Evolutionary conservation across 2,113 vertebrate species (phyloP).

Genomic region (Nothocercus julius): DNA sequence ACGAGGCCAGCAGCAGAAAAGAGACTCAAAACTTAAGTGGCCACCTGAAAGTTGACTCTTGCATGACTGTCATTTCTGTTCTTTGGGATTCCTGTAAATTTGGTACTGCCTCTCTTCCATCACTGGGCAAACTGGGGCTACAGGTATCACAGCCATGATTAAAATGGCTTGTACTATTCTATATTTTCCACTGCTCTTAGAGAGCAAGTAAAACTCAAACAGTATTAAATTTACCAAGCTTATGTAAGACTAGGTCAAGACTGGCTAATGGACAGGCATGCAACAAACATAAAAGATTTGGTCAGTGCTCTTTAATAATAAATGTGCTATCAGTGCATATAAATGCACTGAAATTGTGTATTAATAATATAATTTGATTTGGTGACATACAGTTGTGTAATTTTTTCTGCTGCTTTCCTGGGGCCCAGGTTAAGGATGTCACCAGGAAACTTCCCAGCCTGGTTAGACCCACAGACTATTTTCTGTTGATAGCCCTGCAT

Average conservation of each 20-base stretch:
- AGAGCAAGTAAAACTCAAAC: not conserved
- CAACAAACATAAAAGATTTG: not conserved
- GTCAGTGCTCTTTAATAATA: not conserved
- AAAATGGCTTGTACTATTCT: not conserved
- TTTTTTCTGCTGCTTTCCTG: too few relatives aligned
- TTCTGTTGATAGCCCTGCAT: too few relatives aligned
- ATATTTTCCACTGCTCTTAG: not conserved
- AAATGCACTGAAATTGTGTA: not conserved
- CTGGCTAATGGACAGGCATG: not conserved
- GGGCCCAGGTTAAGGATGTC: too few relatives aligned
- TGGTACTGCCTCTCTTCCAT: not conserved
- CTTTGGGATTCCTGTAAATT: not conserved
- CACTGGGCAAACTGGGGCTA: accelerated
- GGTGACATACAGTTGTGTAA: not conserved
- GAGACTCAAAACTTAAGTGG: not conserved
- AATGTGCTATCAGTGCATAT: not conserved
- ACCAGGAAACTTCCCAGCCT: too few relatives aligned
- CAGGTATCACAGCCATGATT: not conserved
- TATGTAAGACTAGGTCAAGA: not conserved
- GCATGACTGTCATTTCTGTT: accelerated
- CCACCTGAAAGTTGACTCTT: not conserved
- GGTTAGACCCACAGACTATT: too few relatives aligned
- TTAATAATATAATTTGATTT: not conserved
- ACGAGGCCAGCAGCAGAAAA: not conserved
- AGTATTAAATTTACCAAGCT: not conserved